Evolutionary conservation across 2,888 invertebrate genomes (phyloP), one percentile per base, ranked within the genome.

Genomic region (Drosophila monieri): DNA sequence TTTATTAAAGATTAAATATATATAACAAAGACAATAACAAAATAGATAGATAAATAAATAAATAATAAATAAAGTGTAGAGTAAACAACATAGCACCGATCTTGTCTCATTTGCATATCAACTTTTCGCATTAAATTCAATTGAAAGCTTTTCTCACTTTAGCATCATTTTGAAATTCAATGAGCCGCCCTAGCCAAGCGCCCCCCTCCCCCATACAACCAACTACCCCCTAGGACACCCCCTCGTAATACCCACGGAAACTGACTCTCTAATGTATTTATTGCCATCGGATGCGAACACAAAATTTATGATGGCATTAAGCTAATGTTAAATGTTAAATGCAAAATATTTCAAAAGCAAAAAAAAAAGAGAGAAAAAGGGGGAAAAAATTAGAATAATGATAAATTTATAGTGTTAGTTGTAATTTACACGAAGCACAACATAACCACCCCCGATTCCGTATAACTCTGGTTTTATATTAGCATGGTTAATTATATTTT

Each of bases 141-240:
- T 81, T 81, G 81, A 81, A 85, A 81, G 83, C 85, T 81, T 81
- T 81, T 81, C 80, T 81, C 81, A 85, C 85, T 85, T 81, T 81
- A 79, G 74, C 80, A 70, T 70, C 80, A 74, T 77, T 79, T 78
- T 58, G 71, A 77, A 78, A 80, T 81, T 80, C 79, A 80, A 80
- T 77, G 85, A 84, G 85, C 69, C 78, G 68, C 76, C 58, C 37
- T 23, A 49, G 55, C 52, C 39, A 2, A 27, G 27, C 44, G 14
- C 32, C 44, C 32, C 21, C 21, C 3, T 23, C 44, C 32, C 21
- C 21, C 3, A 21, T 21, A 21, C 21, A 21, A 3, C 21, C 21
- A 3, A 27, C 8, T 6, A 9, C 8, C 27, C 27, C 27, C 9
- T 21, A 9, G 2, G 8, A 9, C 15, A 12, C 32, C 44, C 32